Conservation (phyloP, 2,113 vertebrate genomes). For the Amazona vittata region DNA sequence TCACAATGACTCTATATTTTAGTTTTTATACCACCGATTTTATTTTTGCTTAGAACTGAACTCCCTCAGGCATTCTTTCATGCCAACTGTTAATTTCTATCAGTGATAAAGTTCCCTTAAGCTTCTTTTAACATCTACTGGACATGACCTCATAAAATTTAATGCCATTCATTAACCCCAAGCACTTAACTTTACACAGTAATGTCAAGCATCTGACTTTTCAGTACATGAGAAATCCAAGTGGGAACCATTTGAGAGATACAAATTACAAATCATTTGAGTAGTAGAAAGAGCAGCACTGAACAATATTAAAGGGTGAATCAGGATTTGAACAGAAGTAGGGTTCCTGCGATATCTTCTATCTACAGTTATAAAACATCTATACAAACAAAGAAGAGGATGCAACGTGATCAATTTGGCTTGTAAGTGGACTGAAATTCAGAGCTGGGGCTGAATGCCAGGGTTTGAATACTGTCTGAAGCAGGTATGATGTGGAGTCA, state of each 20-base stretch:
- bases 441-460: background rate
- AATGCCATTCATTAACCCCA: constrained; percentile 72
- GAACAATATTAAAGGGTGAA: constrained; percentile 28
- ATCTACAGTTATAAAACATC: background rate
- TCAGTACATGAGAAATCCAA: constrained; percentile 67
- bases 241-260: constrained; percentile 54
- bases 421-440: background rate
- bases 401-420: background rate
- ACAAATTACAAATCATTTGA: constrained; percentile 57
- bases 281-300: background rate
- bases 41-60: constrained; percentile 58
- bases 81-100: constrained; percentile 69
- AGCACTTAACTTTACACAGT: constrained; percentile 69
- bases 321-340: background rate
- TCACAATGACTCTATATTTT: constrained; percentile 52
- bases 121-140: constrained; percentile 66
- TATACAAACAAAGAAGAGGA: background rate
- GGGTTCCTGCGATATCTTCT: background rate
- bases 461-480: background rate
- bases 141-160: constrained; percentile 73
- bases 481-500: background rate
- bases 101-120: constrained; percentile 66
- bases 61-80: constrained; percentile 39
- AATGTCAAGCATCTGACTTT: constrained; percentile 68
- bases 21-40: constrained; percentile 38